Evolutionary conservation across 2,888 invertebrate species (phyloP), one percentile per base, ranked within the genome.

Genomic region (Corbicula japonica): DNA sequence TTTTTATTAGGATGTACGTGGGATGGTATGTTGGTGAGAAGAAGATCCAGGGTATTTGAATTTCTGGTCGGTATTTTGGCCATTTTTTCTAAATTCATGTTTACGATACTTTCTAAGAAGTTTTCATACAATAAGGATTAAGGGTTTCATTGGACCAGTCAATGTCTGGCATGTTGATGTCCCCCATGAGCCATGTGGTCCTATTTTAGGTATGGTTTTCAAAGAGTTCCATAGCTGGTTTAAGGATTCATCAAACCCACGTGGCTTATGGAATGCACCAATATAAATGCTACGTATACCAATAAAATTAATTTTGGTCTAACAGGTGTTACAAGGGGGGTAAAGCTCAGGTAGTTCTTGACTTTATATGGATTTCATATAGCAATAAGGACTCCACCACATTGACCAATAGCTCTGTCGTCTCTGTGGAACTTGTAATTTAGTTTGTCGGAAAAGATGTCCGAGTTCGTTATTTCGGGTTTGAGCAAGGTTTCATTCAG

Each of bases 91-190:
- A 61, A 26, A 28, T 61, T 61, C 10, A 41, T 26, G 18, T 61
- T 38, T 12, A 10, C 26, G 4, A 61, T 3, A 21, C 44, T 38
- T 8, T 61, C 61, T 23, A 68, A 15, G 44, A 54, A 50, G 38
- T 68, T 18, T 41, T n/a, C 21, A 52, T 66, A n/a, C 66, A 50
- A 23, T 30, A 21, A 23, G 2, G 21, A 32, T 66, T 50, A 1
- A 52, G 8, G 2, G 52, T 23, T 32, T 52, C 52, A 6, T 12
- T 12, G 2, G 32, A 8, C 66, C 50, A 66, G 66, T 66, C 38
- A 8, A 66, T 52, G 10, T 66, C 66, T 1, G 66, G 66, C 6
- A 66, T 6, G 30, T 68, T 69, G 26, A 69, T 56, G 8, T 52
- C 52, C 4, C 52, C 48, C 5, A 48, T 18, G 4, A 48, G 48